Conservation (phyloP, 2,797 vertebrate species). For the Melanotaenia maccullochi region DNA sequence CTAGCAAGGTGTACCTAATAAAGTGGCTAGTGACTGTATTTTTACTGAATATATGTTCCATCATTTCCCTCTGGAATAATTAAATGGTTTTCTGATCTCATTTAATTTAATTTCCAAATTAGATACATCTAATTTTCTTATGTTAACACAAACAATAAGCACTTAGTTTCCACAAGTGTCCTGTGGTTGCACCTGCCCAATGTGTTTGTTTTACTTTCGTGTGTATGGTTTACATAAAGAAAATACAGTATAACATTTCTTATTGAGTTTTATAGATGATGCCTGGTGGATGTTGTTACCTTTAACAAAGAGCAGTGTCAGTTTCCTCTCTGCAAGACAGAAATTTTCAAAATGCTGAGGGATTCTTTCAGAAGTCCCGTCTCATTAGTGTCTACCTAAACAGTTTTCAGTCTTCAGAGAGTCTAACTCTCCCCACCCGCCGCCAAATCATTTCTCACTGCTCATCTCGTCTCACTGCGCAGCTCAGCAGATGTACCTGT, state of each 20-base stretch:
- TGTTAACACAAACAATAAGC: no score
- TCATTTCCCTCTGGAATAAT: no score
- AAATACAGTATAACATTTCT: background rate
- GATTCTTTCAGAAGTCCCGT: slow-evolving; percentile 15
- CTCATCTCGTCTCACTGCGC: slow-evolving; percentile 33
- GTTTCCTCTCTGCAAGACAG: slow-evolving; percentile 5
- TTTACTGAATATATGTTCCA: no score
- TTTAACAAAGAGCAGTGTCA: background rate
- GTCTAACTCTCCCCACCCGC: background rate
- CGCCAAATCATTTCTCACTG: slow-evolving; percentile 32
- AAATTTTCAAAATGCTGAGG: background rate
- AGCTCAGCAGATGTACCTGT: slow-evolving; percentile 29
- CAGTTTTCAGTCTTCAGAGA: slow-evolving; percentile 8
- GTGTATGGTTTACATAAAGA: background rate
- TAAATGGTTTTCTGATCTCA: no score
- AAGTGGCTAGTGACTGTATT: no score
- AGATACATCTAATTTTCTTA: no score
- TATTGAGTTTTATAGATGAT: background rate
- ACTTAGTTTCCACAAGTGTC: background rate
- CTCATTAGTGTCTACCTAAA: slow-evolving; percentile 29
- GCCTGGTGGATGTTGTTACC: background rate
- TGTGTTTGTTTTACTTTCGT: background rate
- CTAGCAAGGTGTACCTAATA: no score
- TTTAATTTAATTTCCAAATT: no score
- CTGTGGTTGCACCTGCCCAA: background rate